Percentiles rank a stretch among this genome's conserved stretches.
phyloP scores from a whole-genome alignment of 2,113 vertebrate species.

The Sula dactylatra region DNA sequence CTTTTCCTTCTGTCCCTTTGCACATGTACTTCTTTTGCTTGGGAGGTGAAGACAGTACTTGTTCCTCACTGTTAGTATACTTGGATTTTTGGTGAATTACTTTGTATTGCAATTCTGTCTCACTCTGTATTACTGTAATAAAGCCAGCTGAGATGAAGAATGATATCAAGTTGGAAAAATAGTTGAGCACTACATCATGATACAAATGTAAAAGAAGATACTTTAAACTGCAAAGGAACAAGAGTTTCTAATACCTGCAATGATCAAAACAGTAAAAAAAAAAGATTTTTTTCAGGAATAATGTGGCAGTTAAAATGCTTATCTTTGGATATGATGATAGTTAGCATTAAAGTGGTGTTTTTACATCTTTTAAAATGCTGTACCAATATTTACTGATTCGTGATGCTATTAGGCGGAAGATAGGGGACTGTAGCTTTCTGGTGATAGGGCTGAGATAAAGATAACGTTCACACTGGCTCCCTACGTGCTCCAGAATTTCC shows the following conservation, averaged over 20 bases:
- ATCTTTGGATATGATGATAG: not conserved
- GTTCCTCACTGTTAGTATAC: not conserved
- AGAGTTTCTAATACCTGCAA: not conserved
- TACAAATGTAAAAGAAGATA: not conserved
- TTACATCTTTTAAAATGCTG: not conserved
- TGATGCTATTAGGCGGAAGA: not conserved
- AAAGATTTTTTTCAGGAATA: not conserved
- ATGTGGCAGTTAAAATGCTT: not conserved
- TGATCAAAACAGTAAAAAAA: not conserved
- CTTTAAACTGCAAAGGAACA: not conserved
- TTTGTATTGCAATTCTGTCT: not conserved
- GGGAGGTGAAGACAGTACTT: not conserved
- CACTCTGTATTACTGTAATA: not conserved
- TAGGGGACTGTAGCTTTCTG: not conserved
- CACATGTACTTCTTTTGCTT: not conserved
- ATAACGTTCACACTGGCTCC: accelerated
- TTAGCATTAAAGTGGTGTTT: not conserved
- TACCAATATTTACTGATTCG: not conserved
- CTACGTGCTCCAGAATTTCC: not conserved
- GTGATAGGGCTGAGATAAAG: not conserved
- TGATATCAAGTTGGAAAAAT: not conserved
- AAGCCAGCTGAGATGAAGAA: not conserved
- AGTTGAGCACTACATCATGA: not conserved
- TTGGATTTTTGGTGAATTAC: not conserved
- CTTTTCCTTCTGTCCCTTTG: not conserved